Evolutionary conservation across 2,888 invertebrate genomes (phyloP).

Genomic region (Nebria salina): DNA sequence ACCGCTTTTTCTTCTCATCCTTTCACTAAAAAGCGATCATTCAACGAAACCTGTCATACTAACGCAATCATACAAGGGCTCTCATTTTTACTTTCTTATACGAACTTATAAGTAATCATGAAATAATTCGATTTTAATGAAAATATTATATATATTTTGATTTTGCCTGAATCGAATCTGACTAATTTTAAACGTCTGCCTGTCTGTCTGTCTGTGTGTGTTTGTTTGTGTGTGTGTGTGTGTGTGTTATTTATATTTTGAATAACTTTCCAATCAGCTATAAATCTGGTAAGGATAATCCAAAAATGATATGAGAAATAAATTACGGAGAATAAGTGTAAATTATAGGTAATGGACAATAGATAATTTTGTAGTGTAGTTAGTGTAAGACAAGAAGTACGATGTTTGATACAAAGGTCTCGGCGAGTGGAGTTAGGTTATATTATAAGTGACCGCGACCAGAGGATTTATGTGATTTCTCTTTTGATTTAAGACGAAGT

Average conservation of each 20-base stretch:
- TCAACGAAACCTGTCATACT: background rate
- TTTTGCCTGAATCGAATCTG: too few relatives aligned
- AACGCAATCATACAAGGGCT: background rate
- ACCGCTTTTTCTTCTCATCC: background rate
- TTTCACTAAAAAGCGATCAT: background rate
- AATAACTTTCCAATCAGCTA: too few relatives aligned
- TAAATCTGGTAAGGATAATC: too few relatives aligned
- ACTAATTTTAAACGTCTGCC: too few relatives aligned
- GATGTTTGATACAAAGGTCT: background rate
- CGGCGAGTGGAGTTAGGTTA: background rate
- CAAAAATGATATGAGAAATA: background rate
- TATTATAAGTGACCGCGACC: constrained; percentile 12
- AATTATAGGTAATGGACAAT: background rate
- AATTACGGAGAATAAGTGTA: background rate
- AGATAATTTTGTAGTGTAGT: background rate
- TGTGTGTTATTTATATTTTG: too few relatives aligned
- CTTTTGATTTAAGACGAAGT: constrained; percentile 42
- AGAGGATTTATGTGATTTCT: constrained; percentile 40
- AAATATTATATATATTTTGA: too few relatives aligned
- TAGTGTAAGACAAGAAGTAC: constrained; percentile 1
- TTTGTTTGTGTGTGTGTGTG: too few relatives aligned
- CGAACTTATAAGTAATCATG: too few relatives aligned
- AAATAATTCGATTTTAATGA: too few relatives aligned
- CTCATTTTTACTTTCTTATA: too few relatives aligned
- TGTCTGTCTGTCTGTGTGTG: too few relatives aligned